Evolutionary conservation across 2,888 invertebrate genomes (phyloP), one percentile per base, ranked within the genome.

Genomic region (Geotrupes spiniger): DNA sequence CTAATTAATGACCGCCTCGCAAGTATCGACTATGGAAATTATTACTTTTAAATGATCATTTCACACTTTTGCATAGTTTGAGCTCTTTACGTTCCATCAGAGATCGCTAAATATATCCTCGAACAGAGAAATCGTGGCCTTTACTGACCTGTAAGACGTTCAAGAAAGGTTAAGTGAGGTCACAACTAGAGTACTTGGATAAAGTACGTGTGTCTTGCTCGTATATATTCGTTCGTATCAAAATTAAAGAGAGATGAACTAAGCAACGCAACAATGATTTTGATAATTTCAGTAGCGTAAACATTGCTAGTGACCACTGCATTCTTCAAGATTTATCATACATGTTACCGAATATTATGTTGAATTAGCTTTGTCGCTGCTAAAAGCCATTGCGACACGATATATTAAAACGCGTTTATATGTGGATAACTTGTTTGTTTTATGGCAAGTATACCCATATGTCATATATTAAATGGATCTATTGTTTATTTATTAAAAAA

Each of bases 111-210:
- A 40, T 28, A 33, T 41, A 44, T 46, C 42, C 31, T 31, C 25
- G 40, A 42, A 42, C 36, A 39, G 51, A 56, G 49, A 53, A 53
- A 56, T 56, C 52, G 49, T 49, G 56, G 49, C 54, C 54, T 54
- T 54, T 53, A 46, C 52, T 57, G 54, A 57, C 54, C 56, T 49
- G 52, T 36, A 36, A 48, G 45, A 52, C 51, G 47, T 33, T 56
- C 51, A 43, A 38, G 42, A 44, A 50, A 58, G 59, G 59, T 61
- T 61, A 61, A 58, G 50, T 40, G 57, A 60, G 61, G 58, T 61
- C 59, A 61, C 27, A 33, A 25, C 42, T 10, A 9, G 11, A 33
- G 42, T 36, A 26, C 36, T 43, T 26, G 36, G 27, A 36, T 36
- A 26, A 43, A 43, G 27, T 43, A 26, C 27, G 33, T 15, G 2